Conservation (phyloP, 2,113 vertebrate species). For the Petroica traversi region DNA sequence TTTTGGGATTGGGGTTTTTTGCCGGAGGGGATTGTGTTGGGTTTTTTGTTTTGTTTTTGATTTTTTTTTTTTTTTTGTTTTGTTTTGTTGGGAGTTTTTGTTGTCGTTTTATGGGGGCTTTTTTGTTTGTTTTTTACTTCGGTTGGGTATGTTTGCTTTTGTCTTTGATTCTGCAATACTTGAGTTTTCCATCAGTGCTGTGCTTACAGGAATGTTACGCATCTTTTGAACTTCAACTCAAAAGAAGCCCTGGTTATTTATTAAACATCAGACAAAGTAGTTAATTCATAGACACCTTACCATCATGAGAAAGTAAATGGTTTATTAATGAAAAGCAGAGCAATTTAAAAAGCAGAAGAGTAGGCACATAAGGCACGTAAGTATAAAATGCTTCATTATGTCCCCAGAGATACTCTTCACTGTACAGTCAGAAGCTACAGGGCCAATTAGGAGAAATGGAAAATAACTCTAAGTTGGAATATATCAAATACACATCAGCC, state of each 20-base stretch:
- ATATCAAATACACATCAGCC: not conserved
- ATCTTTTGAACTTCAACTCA: not conserved
- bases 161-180: not conserved
- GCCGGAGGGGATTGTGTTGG: too few relatives aligned
- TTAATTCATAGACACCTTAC: not conserved
- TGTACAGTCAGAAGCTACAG: not conserved
- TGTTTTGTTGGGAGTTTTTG: too few relatives aligned
- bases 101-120: not conserved
- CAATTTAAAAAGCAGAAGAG: not conserved
- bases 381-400: not conserved
- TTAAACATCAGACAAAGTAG: not conserved
- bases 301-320: not conserved
- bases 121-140: not conserved
- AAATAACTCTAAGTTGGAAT: not conserved
- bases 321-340: not conserved
- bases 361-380: not conserved
- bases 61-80: not conserved
- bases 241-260: not conserved
- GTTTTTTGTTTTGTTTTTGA: not conserved
- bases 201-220: not conserved
- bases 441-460: not conserved
- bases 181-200: not conserved
- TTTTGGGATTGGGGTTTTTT: too few relatives aligned
- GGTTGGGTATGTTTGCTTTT: not conserved
- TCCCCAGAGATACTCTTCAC: not conserved